Base-by-base conservation (phyloP, 2,113 vertebrate species). In the Sarotherodon lohbergeri region DNA sequence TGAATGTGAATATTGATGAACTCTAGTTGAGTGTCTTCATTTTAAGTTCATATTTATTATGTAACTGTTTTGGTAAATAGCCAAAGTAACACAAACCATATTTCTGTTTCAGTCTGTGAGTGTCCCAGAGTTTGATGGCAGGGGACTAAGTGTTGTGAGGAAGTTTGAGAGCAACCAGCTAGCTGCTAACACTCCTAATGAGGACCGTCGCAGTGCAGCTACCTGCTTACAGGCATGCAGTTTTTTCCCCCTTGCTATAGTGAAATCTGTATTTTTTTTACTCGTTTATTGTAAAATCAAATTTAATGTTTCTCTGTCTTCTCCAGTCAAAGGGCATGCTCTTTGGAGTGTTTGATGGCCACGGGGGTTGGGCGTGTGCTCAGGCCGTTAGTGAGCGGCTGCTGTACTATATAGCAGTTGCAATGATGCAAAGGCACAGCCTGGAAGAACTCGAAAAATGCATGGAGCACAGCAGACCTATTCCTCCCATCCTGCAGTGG, bases 271-370 rank as follows among this genome's bases (percentile, higher is more conserved):
- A 1, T 2, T 10, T 81, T n/a, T 48, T 41, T 13, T 1, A 12
- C 1, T 27, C 2, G 5, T 1, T 10, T 43, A 0, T 52, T 76
- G 1, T 7, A 46, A 32, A 27, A 24, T 59, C 10, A 10, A 17
- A 46, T 32, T 2, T 3, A 5, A 2, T 27, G 52, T 36, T 17
- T 39, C 2, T 56, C 6, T 68, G 32, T 8, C 19, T 27, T 56
- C 7, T 87, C 6, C 59, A 97, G 95, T 97, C 97, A 10, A 97
- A 94, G 2, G 98, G 98, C n/a, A 97, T 98, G 96, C 95, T 99
- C 92, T 99, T 99, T 32, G 99, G 98, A 0, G 93, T 99, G 82
- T 99, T 99, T 1, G 99, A 99, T 1, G 98, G 99, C 4, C 99
- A 99, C 0, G 98, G 97, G 0, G 98, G 98, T 7, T 96, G 97